A percentile compares a stretch with the other conserved stretches of the same genome.
Evolutionary conservation across 2,888 invertebrate genomes (phyloP).

Genomic region (Acleris holmiana): DNA sequence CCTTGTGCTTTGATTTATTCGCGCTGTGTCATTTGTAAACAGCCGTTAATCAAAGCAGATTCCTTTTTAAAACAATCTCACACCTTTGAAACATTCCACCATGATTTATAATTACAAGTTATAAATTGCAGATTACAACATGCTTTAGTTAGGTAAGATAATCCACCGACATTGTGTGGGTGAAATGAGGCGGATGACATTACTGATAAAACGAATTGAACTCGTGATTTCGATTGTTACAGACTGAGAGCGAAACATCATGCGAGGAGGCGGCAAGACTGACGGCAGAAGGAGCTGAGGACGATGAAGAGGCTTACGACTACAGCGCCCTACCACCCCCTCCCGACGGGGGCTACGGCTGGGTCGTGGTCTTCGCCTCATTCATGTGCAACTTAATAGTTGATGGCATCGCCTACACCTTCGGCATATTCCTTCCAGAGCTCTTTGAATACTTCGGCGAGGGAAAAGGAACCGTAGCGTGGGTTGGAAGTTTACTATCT

Average conservation of each 20-base stretch:
- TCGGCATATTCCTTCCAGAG: constrained; percentile 95
- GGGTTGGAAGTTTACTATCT: constrained; percentile 97
- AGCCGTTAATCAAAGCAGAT: neutral
- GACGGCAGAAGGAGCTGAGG: constrained; percentile 87
- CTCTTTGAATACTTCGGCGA: constrained; percentile 92
- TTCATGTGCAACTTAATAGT: constrained; percentile 99
- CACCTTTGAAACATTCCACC: neutral
- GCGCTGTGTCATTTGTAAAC: constrained; percentile 5
- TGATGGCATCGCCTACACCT: constrained; percentile 99
- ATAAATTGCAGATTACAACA: too few species aligned
- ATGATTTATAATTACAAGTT: too few species aligned
- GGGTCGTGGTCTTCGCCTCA: constrained; percentile 97
- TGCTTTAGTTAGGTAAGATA: too few species aligned
- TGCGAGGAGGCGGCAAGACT: constrained; percentile 93
- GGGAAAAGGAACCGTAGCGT: constrained; percentile 94
- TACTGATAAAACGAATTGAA: constrained; percentile 5
- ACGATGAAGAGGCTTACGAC: constrained; percentile 86
- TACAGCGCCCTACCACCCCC: constrained; percentile 93
- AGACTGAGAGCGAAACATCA: constrained; percentile 95
- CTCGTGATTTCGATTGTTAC: constrained; percentile 60
- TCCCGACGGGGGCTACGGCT: constrained; percentile 96
- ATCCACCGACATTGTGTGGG: constrained; percentile 1
- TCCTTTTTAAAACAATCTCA: constrained; percentile 2
- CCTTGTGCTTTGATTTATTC: constrained; percentile 8
- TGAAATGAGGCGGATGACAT: neutral